Base-by-base conservation (phyloP, 2,888 invertebrate genomes). In the Rhogogaster chlorosoma region DNA sequence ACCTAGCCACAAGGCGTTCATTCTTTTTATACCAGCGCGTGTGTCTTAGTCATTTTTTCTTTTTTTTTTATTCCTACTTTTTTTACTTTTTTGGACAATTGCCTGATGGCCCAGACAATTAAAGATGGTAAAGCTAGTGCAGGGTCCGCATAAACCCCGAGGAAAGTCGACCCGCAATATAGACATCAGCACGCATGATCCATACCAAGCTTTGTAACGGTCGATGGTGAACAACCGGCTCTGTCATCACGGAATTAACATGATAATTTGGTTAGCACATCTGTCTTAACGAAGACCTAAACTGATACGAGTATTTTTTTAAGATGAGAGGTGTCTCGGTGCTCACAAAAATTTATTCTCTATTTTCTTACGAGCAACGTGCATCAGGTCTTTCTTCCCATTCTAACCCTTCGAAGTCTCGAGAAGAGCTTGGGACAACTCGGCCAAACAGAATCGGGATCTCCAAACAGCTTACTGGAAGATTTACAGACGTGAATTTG, bases 251-350 rank as follows among this genome's bases (percentile, higher is more conserved):
- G 10, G 70, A 67, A 83, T 83, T 67, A 26, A 83, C 83, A 70
- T 70, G 83, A 67, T 83, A 83, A 83, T 83, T 67, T 83, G 67
- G 64, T 83, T 83, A 83, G 67, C 83, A 49, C 83, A 45, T 67
- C n/a, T 70, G 10, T 64, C 67, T 83, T 83, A 64, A 83, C 80
- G 61, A 80, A 53, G 53, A 32, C 77, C 77, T 77, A 53, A 77
- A 53, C 80, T 61, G 18, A 49, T 80, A 36, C 38, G 22, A 22
- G 32, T 49, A 77, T 77, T 53, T 77, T 53, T 18, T 32, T 32
- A n/a, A 77, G 18, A 53, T 18, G 32, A n/a, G 18, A 18, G 29
- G 29, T 53, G 26, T 18, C 26, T 77, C 49, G 49, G 15, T 77
- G 10, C 77, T 53, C 4, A 42, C 0, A 77, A 32, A 32, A 53